These are phyloP conservation scores for Orgyia antiqua DNA, from an alignment of 2,888 invertebrate species.

Conservation along the genomic window DNA sequence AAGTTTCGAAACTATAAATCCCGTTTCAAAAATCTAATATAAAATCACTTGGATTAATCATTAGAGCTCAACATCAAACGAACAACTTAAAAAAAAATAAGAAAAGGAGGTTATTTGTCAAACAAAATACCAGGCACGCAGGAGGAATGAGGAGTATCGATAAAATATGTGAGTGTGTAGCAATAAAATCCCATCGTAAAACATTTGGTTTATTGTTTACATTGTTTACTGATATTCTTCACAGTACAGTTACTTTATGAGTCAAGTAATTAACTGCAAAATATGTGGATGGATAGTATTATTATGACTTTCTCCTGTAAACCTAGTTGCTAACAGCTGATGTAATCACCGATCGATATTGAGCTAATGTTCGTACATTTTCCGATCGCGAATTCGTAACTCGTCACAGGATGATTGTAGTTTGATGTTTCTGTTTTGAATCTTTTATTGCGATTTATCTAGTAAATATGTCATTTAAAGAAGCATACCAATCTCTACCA, in stretches of 20 bases:
- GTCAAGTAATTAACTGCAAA: slow-evolving; percentile 12
- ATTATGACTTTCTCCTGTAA: too few species aligned
- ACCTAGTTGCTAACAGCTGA: too few species aligned
- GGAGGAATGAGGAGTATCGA: slow-evolving; percentile 11
- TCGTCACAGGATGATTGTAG: too few species aligned
- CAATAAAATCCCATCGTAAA: slow-evolving; percentile 27
- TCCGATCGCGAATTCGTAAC: too few species aligned
- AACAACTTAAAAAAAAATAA: background rate
- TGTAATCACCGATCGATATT: too few species aligned
- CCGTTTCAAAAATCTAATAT: too few species aligned
- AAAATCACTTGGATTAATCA: background rate
- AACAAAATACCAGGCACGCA: slow-evolving; percentile 13
- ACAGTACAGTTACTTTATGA: slow-evolving; percentile 11
- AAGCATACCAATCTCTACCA: too few species aligned
- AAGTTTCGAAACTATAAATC: too few species aligned
- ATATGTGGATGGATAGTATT: slow-evolving; percentile 5
- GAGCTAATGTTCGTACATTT: too few species aligned
- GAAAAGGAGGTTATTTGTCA: background rate
- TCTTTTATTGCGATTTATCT: too few species aligned
- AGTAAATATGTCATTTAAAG: too few species aligned
- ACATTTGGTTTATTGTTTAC: slow-evolving; percentile 21
- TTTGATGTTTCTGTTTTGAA: too few species aligned
- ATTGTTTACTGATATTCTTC: slow-evolving; percentile 21
- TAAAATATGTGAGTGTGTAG: slow-evolving; percentile 25
- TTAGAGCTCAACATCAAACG: background rate